These are phyloP conservation scores for Acanthopagrus latus DNA, from an alignment of 2,797 vertebrate genomes.

Conservation along the genomic window DNA sequence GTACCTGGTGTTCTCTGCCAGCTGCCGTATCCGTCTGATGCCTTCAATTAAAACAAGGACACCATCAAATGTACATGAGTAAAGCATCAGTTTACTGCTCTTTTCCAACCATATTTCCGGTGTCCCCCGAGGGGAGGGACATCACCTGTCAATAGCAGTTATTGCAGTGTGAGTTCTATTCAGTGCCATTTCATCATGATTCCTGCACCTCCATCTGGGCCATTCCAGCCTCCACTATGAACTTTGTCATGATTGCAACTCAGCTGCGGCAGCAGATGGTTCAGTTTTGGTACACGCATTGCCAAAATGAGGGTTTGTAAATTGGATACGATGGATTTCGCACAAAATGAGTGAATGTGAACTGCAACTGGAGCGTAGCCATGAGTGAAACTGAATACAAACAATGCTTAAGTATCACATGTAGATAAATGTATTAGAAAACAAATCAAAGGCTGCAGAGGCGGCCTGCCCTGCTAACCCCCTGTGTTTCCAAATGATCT, in stretches of 20 bases:
- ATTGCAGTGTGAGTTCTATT: slow-evolving; percentile 37
- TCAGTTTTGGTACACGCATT: slow-evolving; percentile 73
- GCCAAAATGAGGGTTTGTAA: slow-evolving; percentile 72
- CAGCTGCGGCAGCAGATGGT: slow-evolving; percentile 81
- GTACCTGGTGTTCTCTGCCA: slow-evolving; percentile 91
- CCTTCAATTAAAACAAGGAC: slow-evolving; percentile 81
- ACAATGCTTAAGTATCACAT: slow-evolving; percentile 49
- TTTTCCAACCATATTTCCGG: slow-evolving; percentile 7
- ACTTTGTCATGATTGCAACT: slow-evolving; percentile 68
- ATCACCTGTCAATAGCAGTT: slow-evolving; percentile 49
- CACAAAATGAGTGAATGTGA: slow-evolving; percentile 56
- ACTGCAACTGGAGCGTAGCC: slow-evolving; percentile 43
- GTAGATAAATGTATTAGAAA: slow-evolving; percentile 58
- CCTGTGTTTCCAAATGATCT: slow-evolving; percentile 57
- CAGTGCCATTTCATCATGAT: slow-evolving; percentile 44
- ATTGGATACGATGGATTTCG: slow-evolving; percentile 74
- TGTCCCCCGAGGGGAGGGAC: slow-evolving; percentile 30
- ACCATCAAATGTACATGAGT: slow-evolving; percentile 55
- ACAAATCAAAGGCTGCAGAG: slow-evolving; percentile 63
- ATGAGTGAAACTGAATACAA: slow-evolving; percentile 54
- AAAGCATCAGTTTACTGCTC: slow-evolving; percentile 35
- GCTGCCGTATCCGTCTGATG: slow-evolving; percentile 86
- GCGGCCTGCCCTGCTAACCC: slow-evolving; percentile 34
- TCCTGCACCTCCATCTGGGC: slow-evolving; percentile 73
- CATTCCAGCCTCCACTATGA: slow-evolving; percentile 57